Conservation (phyloP, 2,797 vertebrate species). For the Gadopsis marmoratus region DNA sequence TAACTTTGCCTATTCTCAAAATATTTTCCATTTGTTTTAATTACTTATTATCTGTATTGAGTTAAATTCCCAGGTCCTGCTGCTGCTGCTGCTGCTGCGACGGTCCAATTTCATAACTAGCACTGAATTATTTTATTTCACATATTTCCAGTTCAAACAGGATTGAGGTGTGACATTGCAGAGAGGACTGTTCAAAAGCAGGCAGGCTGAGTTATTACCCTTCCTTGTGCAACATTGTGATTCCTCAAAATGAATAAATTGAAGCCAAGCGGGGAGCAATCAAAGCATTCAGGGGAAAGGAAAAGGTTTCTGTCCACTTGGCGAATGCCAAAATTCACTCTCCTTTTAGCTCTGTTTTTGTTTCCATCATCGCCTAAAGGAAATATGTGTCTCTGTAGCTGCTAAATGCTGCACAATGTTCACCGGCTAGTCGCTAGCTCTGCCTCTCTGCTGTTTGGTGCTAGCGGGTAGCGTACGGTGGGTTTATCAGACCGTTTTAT, state of each 20-base stretch:
- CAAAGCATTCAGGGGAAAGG: neutral
- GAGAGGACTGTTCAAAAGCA: conserved; percentile 24
- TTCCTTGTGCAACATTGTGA: conserved; percentile 5
- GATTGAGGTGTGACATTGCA: conserved; percentile 22
- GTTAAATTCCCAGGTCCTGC: neutral
- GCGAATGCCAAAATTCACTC: no score
- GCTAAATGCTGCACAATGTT: neutral
- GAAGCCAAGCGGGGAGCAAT: neutral
- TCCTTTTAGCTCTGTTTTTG: no score
- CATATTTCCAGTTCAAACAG: conserved; percentile 26
- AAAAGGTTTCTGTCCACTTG: neutral
- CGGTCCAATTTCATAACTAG: neutral
- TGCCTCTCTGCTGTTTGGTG: neutral
- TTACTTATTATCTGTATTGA: neutral
- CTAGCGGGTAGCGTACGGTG: neutral
- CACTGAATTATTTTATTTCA: conserved; percentile 6
- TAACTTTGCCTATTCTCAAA: neutral
- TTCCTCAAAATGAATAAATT: conserved; percentile 20
- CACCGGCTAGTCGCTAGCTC: neutral
- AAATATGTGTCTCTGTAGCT: neutral
- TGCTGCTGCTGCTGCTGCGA: neutral
- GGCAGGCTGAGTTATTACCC: conserved; percentile 19
- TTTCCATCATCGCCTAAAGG: no score
- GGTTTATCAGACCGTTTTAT: neutral
- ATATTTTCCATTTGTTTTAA: neutral